phyloP scores from a whole-genome alignment of 2,113 vertebrate genomes.

The Sakesphorus luctuosus region DNA sequence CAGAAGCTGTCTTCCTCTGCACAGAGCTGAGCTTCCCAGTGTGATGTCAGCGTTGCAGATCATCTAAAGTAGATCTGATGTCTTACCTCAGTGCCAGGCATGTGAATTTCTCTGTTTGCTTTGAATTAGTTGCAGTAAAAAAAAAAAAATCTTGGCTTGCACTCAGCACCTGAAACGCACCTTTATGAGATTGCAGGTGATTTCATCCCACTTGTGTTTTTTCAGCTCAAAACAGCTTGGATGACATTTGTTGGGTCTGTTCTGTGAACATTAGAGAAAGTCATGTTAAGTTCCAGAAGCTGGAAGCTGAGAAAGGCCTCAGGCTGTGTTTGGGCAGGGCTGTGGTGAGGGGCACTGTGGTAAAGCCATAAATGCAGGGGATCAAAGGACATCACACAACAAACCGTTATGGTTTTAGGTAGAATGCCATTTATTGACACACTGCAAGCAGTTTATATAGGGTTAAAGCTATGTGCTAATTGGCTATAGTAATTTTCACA shows the following conservation, averaged over 20 bases:
- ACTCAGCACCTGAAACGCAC: background rate
- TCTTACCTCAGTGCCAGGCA: background rate
- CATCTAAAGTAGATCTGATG: background rate
- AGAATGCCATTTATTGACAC: too few relatives aligned
- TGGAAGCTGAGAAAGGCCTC: background rate
- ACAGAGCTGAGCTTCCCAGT: background rate
- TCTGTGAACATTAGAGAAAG: background rate
- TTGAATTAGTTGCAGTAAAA: background rate
- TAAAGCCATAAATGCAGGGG: too few relatives aligned
- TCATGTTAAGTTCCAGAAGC: fast-evolving
- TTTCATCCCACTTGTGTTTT: background rate
- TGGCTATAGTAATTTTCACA: too few relatives aligned
- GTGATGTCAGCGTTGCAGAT: background rate
- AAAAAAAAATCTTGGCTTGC: background rate
- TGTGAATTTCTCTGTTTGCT: background rate
- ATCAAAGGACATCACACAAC: too few relatives aligned
- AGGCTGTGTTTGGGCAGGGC: background rate
- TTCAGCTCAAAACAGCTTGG: background rate
- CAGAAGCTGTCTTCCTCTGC: background rate
- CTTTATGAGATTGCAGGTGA: background rate
- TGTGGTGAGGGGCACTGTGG: background rate
- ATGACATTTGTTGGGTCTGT: background rate
- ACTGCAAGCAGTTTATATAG: too few relatives aligned
- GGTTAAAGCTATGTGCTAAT: too few relatives aligned
- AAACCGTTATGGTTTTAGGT: too few relatives aligned